Percentiles rank a stretch among this genome's conserved stretches.
Evolutionary conservation across 2,888 invertebrate species (phyloP).

Genomic region (Mesoligia furuncula): DNA sequence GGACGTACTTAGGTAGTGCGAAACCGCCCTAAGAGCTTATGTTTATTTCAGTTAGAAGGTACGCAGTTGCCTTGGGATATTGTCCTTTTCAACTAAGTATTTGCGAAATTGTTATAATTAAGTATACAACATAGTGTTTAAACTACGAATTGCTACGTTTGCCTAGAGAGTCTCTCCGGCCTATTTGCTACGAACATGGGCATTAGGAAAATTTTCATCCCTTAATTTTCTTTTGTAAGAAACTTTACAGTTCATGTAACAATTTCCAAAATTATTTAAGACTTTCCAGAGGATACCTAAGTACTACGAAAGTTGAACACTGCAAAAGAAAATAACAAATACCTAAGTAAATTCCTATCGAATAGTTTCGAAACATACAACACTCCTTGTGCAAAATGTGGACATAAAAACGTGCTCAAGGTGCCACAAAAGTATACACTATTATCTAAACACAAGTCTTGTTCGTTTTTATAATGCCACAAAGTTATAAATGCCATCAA

Average conservation of each 20-base stretch:
- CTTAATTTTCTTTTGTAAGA: slow-evolving; percentile 62
- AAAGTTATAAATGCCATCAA: slow-evolving; percentile 72
- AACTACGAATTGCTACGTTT: slow-evolving; percentile 63
- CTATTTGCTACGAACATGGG: slow-evolving; percentile 57
- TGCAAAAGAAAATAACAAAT: slow-evolving; percentile 20
- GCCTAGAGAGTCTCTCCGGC: slow-evolving; percentile 48
- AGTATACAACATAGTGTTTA: slow-evolving; percentile 54
- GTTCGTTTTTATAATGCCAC: slow-evolving; percentile 74
- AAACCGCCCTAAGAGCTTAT: slow-evolving; percentile 42
- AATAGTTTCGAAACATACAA: slow-evolving; percentile 42
- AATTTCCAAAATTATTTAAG: slow-evolving; percentile 20
- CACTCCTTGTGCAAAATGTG: slow-evolving; percentile 53
- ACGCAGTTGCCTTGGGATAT: slow-evolving; percentile 52
- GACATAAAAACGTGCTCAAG: slow-evolving; percentile 60
- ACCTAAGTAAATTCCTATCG: slow-evolving; percentile 8
- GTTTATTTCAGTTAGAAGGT: slow-evolving; percentile 59
- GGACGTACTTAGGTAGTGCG: too few species aligned
- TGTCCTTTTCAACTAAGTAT: slow-evolving; percentile 63
- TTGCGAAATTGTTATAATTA: slow-evolving; percentile 68
- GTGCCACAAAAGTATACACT: slow-evolving; percentile 59
- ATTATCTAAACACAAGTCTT: slow-evolving; percentile 63
- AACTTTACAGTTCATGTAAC: slow-evolving; percentile 54
- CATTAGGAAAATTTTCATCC: slow-evolving; percentile 58
- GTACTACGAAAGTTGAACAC: slow-evolving; percentile 11
- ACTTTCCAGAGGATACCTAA: slow-evolving; percentile 1